Base-by-base conservation (phyloP, 30 jellyfish, hydroid and myxozoan genomes). In the Sanderia malayensis region DNA sequence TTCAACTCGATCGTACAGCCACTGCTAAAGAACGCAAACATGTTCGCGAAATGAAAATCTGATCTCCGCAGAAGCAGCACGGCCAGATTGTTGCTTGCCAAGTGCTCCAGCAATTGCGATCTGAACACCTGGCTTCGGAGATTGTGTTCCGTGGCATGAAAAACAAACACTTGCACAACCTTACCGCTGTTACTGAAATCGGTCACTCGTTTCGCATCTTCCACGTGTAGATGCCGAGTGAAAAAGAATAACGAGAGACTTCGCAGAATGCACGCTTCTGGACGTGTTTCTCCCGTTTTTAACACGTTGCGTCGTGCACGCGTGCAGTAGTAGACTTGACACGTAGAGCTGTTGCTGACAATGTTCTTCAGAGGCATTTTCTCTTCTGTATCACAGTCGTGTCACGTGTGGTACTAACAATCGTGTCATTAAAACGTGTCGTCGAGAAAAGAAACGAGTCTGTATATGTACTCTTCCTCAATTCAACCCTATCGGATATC, bases 271-370 rank as follows among this genome's bases (percentile, higher is more conserved):
- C 80, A 76, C 2, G 88, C 49, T 31, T 76, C 88, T 4, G 88
- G 81, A 13, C 79, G 33, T 0, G 58, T 69, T 2, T 76, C 80
- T 10, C 34, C 31, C 22, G 67, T 20, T 21, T 30, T 58, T 7
- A 68, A 63, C 0, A 30, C 73, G 18, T 76, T 74, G 29, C 62
- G 28, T 44, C 49, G 30, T 24, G 88, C 88, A 4, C 88, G 71
- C 63, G 88, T 76, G 67, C 88, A 76, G 49, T 61, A 76, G 23
- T 76, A 76, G 45, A 76, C 88, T 57, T 76, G 88, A 30, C 68
- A 76, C 4, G 55, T 59, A 30, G 65, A 57, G 22, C 32, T 30
- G 9, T 23, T 66, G 37, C 32, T 71, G 61, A 22, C 31, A n/a
- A n/a, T n/a, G 37, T 47, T 71, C 34, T 71, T 71, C 73, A 71